phyloP scores from a whole-genome alignment of 2,888 invertebrate species.

The Crossocerus cetratus region DNA sequence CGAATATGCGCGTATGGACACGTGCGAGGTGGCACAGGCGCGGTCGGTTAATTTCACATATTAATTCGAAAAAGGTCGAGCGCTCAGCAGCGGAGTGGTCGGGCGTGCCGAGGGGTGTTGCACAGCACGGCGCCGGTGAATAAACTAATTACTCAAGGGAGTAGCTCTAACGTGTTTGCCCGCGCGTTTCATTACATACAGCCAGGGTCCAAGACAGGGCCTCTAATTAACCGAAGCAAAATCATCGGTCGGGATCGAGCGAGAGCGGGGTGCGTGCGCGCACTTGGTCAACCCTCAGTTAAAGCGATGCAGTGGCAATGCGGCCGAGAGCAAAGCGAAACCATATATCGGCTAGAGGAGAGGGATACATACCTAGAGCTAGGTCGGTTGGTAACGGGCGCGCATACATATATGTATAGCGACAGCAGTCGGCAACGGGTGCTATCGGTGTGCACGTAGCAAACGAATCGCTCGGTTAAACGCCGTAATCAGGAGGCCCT shows the following conservation, averaged over 20 bases:
- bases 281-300: not conserved
- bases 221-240: slow-evolving; percentile 11
- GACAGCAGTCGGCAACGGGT: not conserved
- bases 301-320: not conserved
- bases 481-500: slow-evolving; percentile 63
- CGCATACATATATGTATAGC: not conserved
- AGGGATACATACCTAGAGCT: not conserved
- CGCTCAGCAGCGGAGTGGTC: not conserved
- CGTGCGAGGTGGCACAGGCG: too few species aligned
- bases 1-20: too few species aligned
- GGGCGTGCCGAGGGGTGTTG: too few species aligned
- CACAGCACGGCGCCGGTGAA: not conserved
- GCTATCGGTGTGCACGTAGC: slow-evolving; percentile 46
- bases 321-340: slow-evolving; percentile 16
- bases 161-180: not conserved
- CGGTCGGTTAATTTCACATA: not conserved
- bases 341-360: slow-evolving; percentile 13
- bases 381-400: not conserved
- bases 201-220: not conserved
- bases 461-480: slow-evolving; percentile 64
- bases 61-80: slow-evolving; percentile 1
- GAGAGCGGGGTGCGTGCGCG: not conserved
- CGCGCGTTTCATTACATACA: slow-evolving; percentile 2
- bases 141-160: slow-evolving; percentile 3
- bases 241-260: slow-evolving; percentile 16